Evolutionary conservation across 2,888 invertebrate species (phyloP), one percentile per base, ranked within the genome.

Genomic region (Mythimna albipuncta): DNA sequence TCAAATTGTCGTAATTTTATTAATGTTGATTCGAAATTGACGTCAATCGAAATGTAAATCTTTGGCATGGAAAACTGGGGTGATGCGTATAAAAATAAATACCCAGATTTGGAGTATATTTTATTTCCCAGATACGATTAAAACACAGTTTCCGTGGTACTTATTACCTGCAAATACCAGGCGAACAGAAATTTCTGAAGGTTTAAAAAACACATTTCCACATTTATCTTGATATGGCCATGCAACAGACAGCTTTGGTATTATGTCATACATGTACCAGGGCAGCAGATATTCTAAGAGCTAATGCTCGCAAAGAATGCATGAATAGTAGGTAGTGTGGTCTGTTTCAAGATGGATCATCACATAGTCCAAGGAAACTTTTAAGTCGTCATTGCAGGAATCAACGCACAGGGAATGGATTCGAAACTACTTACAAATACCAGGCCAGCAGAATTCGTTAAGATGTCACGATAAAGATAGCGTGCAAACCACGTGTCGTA

Each of bases 1-100:
- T 74, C 50, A 75, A 65, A 73, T 75, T 58, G 41, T 66, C 6
- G 41, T 44, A 52, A 73, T 65, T 75, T 26, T 66, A 66, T 58
- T 66, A 21, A 66, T 26, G 72, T 75, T 16, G 58, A 35, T 58
- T 58, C 32, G 19, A n/a, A 65, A 58, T 58, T 73, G 50, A 74
- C 75, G 74, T 74, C 72, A 65, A 35, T 6, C 2, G 11, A 69
- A 21, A 35, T 52, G 65, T 19, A 73, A 35, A 58, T 44, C 13
- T 74, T 73, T 74, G 72, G 72, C 65, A 73, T 74, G 13, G 32
- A 21, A 50, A 50, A 50, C 19, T 32, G 47, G 38, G 47, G 13
- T 38, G 47, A 1, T 9, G n/a, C 7, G 50, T 6, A 5, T 21
- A 21, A 26, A 72, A 55, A 44, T 9, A 64, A 64, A 35, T 73